Evolutionary conservation across 2,888 invertebrate species (phyloP), one percentile per base, ranked within the genome.

Genomic region (Julus scanicus): DNA sequence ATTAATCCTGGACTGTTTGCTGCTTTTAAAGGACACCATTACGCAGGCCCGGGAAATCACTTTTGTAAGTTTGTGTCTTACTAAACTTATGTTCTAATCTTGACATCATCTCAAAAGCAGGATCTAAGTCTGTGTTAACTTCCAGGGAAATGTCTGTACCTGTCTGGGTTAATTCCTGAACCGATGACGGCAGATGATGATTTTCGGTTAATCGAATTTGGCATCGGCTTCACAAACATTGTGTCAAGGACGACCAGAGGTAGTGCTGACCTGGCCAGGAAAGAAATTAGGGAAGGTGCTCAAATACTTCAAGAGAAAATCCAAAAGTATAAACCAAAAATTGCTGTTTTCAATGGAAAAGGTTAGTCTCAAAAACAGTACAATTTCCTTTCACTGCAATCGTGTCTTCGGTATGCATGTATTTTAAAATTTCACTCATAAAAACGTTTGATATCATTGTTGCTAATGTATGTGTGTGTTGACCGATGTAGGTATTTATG

Each of bases 221-320:
- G 99, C 89, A 98, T 99, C 91, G 99, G 99, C 5, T 98, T 99
- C 93, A 99, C 99, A 91, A 99, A 99, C 93, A 98, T 99, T 95
- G 98, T 99, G 90, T 95, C 96, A 90, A 95, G 99, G 90, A 97
- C 99, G 88, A 98, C 98, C 1, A 97, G 98, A 93, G 98, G 98
- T 90, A 98, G 97, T 91, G 97, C 98, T 1, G 99, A 99, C 94
- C 94, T 99, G 89, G 97, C 97, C 89, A 97, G 93, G 97, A 91
- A 92, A 89, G 93, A 93, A 90, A 92, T 93, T 48, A 91, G 92
- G 89, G 92, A 92, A 39, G 95, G 95, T 90, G 97, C 97, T 90
- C 96, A 96, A 91, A 94, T 97, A 91, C 93, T 99, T 90, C 94
- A 96, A 90, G 97, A 97, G 92, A 99, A 99, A 93, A 94, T 99